phyloP scores from a whole-genome alignment of 2,113 vertebrate genomes.

The Geococcyx californianus region DNA sequence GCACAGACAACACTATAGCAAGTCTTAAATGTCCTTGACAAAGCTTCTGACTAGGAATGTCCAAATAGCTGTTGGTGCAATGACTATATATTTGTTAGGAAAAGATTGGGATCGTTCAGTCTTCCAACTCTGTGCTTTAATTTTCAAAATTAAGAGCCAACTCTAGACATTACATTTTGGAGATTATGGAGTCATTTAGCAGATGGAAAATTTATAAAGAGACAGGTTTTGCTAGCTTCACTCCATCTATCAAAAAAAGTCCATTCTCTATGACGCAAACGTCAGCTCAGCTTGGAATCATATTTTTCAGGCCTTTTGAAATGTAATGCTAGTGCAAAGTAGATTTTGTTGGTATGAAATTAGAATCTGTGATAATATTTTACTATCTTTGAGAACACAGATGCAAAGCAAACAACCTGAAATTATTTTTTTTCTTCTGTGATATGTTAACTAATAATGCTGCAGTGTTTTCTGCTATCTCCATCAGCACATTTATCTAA shows the following conservation, averaged over 20 bases:
- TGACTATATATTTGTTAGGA: neutral
- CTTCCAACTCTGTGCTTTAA: slow-evolving; percentile 4
- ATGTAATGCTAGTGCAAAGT: neutral
- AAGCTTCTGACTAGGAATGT: neutral
- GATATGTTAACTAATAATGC: neutral
- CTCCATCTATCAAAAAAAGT: neutral
- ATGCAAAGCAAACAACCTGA: neutral
- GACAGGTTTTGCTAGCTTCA: neutral
- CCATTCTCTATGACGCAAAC: neutral
- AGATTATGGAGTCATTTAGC: neutral
- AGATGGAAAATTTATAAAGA: neutral
- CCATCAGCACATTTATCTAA: neutral
- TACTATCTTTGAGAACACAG: neutral
- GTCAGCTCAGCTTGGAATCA: neutral
- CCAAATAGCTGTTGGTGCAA: slow-evolving; percentile 23
- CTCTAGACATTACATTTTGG: slow-evolving; percentile 8
- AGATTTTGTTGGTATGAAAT: neutral
- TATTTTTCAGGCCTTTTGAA: neutral
- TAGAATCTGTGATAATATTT: neutral
- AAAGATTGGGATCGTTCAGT: neutral
- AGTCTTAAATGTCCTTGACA: neutral
- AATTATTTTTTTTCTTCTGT: neutral
- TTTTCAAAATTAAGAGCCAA: slow-evolving; percentile 46
- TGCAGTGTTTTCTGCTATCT: neutral
- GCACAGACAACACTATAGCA: neutral